Conservation (phyloP, 2,888 invertebrate genomes). For the Phortica okadai region DNA sequence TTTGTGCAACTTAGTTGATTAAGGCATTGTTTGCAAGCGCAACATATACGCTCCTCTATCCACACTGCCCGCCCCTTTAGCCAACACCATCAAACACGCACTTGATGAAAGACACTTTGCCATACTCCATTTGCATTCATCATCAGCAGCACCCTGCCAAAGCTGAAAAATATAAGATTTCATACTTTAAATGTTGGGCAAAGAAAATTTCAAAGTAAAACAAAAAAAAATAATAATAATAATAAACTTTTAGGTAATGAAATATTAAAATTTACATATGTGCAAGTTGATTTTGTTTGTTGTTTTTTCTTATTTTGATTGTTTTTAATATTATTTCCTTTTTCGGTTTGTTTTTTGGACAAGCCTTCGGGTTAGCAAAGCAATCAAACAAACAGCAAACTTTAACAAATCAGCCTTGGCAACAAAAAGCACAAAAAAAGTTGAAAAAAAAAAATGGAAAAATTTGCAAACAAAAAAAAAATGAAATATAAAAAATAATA, state of each 20-base stretch:
- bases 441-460: background rate
- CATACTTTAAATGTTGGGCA: too few relatives aligned
- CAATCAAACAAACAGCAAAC: constrained; percentile 45
- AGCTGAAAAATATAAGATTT: too few relatives aligned
- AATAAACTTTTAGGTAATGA: background rate
- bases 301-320: background rate
- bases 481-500: background rate
- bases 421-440: background rate
- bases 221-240: background rate
- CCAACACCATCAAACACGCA: too few relatives aligned
- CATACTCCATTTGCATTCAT: too few relatives aligned
- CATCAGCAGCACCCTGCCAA: too few relatives aligned
- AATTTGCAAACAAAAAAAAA: background rate
- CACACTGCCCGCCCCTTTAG: too few relatives aligned
- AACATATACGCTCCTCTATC: background rate
- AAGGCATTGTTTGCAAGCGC: constrained; percentile 56
- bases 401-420: background rate
- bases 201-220: background rate
- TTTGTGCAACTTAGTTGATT: constrained; percentile 55
- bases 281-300: background rate
- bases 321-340: background rate
- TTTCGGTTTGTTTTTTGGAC: background rate
- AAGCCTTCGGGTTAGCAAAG: constrained; percentile 46
- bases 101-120: too few relatives aligned
- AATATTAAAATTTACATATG: too few relatives aligned